Conservation (phyloP, 2,797 vertebrate species). For the Mus caroli region DNA sequence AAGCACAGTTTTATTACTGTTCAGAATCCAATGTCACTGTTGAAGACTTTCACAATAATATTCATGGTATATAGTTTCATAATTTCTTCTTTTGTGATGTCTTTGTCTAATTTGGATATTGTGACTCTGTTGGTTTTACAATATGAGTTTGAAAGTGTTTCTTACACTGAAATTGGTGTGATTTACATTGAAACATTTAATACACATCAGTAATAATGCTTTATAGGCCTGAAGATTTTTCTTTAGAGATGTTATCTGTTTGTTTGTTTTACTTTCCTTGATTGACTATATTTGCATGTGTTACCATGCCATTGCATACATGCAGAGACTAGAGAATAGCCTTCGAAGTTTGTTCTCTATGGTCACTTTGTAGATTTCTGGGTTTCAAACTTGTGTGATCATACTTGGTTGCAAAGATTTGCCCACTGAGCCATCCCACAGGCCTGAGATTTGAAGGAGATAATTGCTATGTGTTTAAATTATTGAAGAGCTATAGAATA, state of each 20-base stretch:
- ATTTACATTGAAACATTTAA: not conserved
- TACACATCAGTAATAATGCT: not conserved
- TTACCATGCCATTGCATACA: no score
- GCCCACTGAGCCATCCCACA: not conserved
- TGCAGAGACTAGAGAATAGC: not conserved
- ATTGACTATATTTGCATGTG: not conserved
- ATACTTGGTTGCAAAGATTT: not conserved
- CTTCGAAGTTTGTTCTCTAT: not conserved
- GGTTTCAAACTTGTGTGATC: not conserved
- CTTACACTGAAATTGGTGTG: not conserved
- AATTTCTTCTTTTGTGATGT: not conserved
- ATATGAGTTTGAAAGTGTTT: not conserved
- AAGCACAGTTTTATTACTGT: not conserved
- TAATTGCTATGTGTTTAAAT: not conserved
- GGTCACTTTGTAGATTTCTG: not conserved
- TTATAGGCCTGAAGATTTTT: not conserved
- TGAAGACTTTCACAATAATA: not conserved
- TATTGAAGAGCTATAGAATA: not conserved
- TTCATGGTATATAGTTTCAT: not conserved
- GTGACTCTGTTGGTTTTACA: not conserved
- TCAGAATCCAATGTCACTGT: not conserved
- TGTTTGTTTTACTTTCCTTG: not conserved
- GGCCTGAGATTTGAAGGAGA: not conserved
- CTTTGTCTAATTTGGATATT: constrained; percentile 10
- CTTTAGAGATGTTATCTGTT: not conserved